phyloP scores from a whole-genome alignment of 2,797 vertebrate genomes.

The Rhabdomys pumilio region DNA sequence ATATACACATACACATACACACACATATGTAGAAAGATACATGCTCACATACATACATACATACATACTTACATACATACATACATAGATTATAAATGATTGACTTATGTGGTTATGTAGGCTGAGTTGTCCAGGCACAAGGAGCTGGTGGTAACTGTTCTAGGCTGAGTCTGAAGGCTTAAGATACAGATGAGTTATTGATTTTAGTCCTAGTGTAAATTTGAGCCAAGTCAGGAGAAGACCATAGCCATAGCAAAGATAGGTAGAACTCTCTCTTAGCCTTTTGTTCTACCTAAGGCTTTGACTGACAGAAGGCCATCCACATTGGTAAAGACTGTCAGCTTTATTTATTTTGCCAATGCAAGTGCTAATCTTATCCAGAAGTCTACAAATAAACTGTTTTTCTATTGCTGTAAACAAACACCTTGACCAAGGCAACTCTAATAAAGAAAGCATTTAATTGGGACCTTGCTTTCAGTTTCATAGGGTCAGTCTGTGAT shows the following conservation, averaged over 20 bases:
- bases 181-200: neutral
- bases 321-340: neutral
- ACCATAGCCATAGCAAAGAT: neutral
- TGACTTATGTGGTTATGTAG: neutral
- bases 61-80: neutral
- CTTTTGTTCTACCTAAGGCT: neutral
- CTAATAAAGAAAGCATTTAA: neutral
- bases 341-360: neutral
- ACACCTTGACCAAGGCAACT: neutral
- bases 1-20: no score
- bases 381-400: neutral
- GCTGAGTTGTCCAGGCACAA: neutral
- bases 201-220: neutral
- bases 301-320: neutral
- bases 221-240: neutral
- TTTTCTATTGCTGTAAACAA: neutral
- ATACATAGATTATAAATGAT: neutral
- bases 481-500: neutral
- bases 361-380: constrained; percentile 1
- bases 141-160: neutral
- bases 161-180: neutral
- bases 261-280: neutral
- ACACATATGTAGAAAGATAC: no score
- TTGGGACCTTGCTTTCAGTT: neutral
- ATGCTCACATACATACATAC: no score